Evolutionary conservation across 2,797 vertebrate genomes (phyloP).

Genomic region (Anas capensis): DNA sequence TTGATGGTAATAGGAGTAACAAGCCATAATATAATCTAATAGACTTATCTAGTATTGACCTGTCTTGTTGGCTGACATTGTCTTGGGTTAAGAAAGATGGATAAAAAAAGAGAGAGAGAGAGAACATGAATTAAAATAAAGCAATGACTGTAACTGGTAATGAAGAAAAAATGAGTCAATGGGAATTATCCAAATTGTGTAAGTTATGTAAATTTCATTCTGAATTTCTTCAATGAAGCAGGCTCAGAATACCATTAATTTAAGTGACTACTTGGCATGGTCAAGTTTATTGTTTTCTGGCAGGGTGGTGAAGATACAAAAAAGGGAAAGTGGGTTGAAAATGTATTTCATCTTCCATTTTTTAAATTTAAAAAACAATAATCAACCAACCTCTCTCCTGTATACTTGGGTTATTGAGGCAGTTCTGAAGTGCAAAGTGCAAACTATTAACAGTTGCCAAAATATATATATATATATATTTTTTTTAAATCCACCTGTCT

Average conservation of each 20-base stretch:
- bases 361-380: neutral
- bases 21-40: neutral
- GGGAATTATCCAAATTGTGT: neutral
- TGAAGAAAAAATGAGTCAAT: neutral
- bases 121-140: neutral
- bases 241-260: neutral
- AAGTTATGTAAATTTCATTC: neutral
- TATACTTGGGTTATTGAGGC: neutral
- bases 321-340: neutral
- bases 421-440: neutral
- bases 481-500: neutral
- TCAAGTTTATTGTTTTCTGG: neutral
- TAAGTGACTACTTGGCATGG: neutral
- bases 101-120: neutral
- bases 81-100: neutral
- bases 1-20: neutral
- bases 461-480: no score
- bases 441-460: neutral
- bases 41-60: neutral
- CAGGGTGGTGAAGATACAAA: neutral
- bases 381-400: neutral
- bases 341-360: neutral
- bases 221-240: neutral
- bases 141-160: neutral
- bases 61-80: neutral